Conservation (phyloP, 2,888 invertebrate species). For the Mayetiola destructor region DNA sequence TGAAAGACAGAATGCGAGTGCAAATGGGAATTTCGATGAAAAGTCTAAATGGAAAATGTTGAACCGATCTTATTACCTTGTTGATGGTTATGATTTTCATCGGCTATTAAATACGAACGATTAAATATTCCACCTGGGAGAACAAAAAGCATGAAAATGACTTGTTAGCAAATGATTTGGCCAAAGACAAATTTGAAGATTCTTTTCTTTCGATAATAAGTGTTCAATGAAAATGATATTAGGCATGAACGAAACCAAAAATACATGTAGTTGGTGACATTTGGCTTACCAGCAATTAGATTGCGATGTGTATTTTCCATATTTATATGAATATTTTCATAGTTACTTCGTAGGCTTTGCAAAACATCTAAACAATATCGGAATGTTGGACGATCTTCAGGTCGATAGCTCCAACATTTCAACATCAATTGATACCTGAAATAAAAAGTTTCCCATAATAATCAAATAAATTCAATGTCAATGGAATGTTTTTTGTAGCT, state of each 20-base stretch:
- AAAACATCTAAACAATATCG: constrained; percentile 59
- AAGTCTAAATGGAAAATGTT: background rate
- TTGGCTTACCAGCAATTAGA: background rate
- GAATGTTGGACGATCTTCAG: constrained; percentile 77
- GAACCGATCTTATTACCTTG: constrained; percentile 30
- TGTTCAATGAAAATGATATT: background rate
- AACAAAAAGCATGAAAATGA: constrained; percentile 19
- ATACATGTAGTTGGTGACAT: background rate
- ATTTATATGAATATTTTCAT: constrained; percentile 18
- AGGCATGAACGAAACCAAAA: constrained; percentile 14
- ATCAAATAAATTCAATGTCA: background rate
- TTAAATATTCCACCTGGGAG: constrained; percentile 58
- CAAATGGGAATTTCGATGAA: too few species aligned
- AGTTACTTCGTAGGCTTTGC: constrained; percentile 22
- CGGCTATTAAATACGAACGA: constrained; percentile 56
- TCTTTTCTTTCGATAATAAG: background rate
- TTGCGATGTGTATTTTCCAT: constrained; percentile 15
- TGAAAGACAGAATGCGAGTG: too few species aligned
- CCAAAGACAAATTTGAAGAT: too few species aligned
- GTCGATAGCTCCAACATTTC: constrained; percentile 74
- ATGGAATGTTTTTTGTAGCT: constrained; percentile 28
- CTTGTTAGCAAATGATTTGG: constrained; percentile 8
- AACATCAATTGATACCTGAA: constrained; percentile 69
- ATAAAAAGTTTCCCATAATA: too few species aligned
- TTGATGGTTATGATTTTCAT: constrained; percentile 51